Percentiles rank a stretch among this genome's conserved stretches.
Conservation (phyloP, 2,888 invertebrate genomes). For the Yponomeuta plumbellus region DNA sequence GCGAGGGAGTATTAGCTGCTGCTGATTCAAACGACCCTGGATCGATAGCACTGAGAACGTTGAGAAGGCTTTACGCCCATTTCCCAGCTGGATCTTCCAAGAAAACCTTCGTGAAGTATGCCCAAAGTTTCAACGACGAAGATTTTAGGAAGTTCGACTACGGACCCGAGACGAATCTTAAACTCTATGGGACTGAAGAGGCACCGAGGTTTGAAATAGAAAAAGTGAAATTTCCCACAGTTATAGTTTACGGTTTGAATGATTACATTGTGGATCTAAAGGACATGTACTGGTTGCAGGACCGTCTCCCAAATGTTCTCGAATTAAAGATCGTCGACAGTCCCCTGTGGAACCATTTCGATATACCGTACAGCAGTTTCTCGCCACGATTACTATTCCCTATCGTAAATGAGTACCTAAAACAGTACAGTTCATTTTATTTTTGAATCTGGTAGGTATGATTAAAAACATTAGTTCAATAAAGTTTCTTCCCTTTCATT, state of each 20-base stretch:
- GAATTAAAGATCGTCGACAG: slow-evolving; percentile 2
- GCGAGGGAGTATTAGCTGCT: background rate
- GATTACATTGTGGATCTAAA: slow-evolving; percentile 9
- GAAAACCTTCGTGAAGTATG: background rate
- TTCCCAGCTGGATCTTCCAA: slow-evolving; percentile 9
- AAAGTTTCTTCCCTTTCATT: too few relatives aligned
- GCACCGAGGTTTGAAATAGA: background rate
- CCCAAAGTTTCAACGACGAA: background rate
- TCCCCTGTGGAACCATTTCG: slow-evolving; percentile 4
- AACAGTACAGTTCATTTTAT: background rate
- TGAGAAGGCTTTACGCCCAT: background rate
- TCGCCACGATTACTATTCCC: background rate
- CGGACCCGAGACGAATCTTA: background rate
- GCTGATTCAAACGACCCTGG: background rate
- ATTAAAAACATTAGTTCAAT: background rate
- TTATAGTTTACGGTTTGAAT: slow-evolving; percentile 3
- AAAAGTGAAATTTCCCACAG: background rate
- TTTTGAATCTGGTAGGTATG: background rate
- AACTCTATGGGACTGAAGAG: background rate
- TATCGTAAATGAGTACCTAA: background rate
- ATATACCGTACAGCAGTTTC: slow-evolving; percentile 2
- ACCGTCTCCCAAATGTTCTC: background rate
- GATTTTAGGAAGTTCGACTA: slow-evolving; percentile 4
- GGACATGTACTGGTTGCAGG: background rate
- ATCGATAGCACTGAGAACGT: background rate